Base-by-base conservation (phyloP, 2,113 vertebrate genomes). In the Clarias gariepinus region DNA sequence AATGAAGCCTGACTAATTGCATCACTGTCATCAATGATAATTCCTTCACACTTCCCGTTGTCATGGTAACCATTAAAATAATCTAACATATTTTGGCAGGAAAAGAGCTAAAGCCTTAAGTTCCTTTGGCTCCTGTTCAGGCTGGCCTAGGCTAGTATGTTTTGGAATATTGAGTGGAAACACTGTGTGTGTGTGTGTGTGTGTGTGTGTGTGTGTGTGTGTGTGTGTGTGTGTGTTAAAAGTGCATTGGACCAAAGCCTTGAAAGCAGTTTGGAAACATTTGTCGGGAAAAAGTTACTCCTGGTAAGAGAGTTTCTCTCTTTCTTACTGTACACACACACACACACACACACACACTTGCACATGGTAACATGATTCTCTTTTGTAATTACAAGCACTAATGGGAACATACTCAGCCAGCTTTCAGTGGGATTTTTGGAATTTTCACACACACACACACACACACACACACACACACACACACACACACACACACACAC, bases 381-480 rank as follows among this genome's bases (percentile, higher is more conserved):
- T 76, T 83, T 82, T 57, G 63, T 89, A 86, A 88, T 88, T 88
- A 85, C 23, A 61, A 71, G 86, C 66, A 71, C 77, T 81, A 84
- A 88, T 90, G 87, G 53, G 71, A 87, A 71, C 81, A 88, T 76
- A 84, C 82, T 88, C 74, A 69, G 63, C 47, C 60, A 69, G 74
- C 58, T 84, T 89, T 87, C 85, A 89, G 33, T 91, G 83, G 66
- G 36, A 55, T 52, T 82, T 55, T 28, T 78, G 89, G 86, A 90
- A 86, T 87, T 85, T 79, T 55, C 53, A 87, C 80, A 87, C 66
- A 84, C 66, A 89, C 80, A 55, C 81, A 78, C 74, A 84, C 87
- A 83, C 85, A 69, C 87, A 41, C 41, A 66, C 85, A 82, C 78
- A 74, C 81, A 71, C 85, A 57, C 85, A 61, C 57, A 86, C 71